phyloP scores from a whole-genome alignment of 1,140 invertebrate genomes.

The Pogonognathellus flavescens region DNA sequence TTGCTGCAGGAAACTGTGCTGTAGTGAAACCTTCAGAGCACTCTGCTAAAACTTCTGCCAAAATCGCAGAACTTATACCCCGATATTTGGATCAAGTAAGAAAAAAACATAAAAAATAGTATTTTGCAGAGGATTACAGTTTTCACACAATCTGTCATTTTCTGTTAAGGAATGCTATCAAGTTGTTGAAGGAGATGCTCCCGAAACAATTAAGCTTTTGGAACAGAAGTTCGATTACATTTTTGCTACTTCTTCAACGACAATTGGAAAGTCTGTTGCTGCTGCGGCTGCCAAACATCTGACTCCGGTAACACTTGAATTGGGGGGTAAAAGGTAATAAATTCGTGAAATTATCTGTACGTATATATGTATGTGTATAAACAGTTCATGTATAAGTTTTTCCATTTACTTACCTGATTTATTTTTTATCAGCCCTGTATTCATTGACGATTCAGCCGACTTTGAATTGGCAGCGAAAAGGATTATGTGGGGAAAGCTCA shows the following conservation, averaged over 20 bases:
- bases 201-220: slow-evolving; percentile 73
- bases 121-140: neutral
- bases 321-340: slow-evolving; percentile 67
- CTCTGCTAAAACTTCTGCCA: slow-evolving; percentile 71
- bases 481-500: slow-evolving; percentile 75
- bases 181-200: slow-evolving; percentile 74
- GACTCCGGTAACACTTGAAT: slow-evolving; percentile 77
- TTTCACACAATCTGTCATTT: neutral
- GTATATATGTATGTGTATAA: too few species aligned
- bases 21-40: slow-evolving; percentile 78
- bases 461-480: slow-evolving; percentile 68
- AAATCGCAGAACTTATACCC: slow-evolving; percentile 73
- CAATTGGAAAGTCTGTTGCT: slow-evolving; percentile 75
- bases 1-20: slow-evolving; percentile 77
- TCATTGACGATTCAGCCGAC: slow-evolving; percentile 68
- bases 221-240: slow-evolving; percentile 77
- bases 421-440: slow-evolving; percentile 67
- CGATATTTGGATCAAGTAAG: slow-evolving; percentile 75
- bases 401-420: too few species aligned
- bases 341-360: neutral
- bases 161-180: slow-evolving; percentile 72
- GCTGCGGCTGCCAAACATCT: slow-evolving; percentile 75
- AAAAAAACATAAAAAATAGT: too few species aligned
- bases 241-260: slow-evolving; percentile 76
- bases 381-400: too few species aligned